phyloP scores from a whole-genome alignment of 2,888 invertebrate genomes.

The Apamea epomidion region DNA sequence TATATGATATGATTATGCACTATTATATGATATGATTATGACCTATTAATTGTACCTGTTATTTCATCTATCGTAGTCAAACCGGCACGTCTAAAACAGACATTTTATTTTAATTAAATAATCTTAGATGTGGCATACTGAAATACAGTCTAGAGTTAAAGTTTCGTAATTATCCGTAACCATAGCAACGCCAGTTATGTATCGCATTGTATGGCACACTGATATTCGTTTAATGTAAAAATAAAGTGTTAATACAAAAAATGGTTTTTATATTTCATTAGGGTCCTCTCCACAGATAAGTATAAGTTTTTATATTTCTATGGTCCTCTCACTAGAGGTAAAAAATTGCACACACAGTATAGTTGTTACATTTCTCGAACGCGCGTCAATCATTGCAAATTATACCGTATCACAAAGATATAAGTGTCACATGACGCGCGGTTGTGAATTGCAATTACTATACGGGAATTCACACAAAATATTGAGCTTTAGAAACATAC shows the following conservation, averaged over 20 bases:
- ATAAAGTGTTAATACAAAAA: slow-evolving; percentile 82
- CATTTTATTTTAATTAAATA: background rate
- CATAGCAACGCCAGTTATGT: slow-evolving; percentile 77
- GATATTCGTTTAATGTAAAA: slow-evolving; percentile 82
- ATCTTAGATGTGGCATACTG: slow-evolving; percentile 62
- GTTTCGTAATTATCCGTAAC: slow-evolving; percentile 76
- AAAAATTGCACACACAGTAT: background rate
- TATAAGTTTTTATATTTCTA: too few relatives aligned
- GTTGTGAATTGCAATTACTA: background rate
- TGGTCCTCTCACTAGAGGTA: background rate
- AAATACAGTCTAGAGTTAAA: slow-evolving; percentile 68
- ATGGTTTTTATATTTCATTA: slow-evolving; percentile 30
- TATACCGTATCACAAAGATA: background rate
- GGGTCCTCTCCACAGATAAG: background rate
- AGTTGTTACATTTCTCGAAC: background rate
- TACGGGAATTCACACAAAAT: background rate
- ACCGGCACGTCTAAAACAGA: background rate
- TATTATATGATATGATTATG: background rate
- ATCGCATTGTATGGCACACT: slow-evolving; percentile 82
- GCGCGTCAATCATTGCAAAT: background rate
- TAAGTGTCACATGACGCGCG: too few relatives aligned
- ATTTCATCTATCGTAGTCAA: background rate
- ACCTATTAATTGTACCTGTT: background rate
- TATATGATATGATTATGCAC: background rate
- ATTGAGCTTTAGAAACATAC: background rate